Evolutionary conservation across 2,888 invertebrate species (phyloP), one percentile per base, ranked within the genome.

Genomic region (Drosophila flavopinicola): DNA sequence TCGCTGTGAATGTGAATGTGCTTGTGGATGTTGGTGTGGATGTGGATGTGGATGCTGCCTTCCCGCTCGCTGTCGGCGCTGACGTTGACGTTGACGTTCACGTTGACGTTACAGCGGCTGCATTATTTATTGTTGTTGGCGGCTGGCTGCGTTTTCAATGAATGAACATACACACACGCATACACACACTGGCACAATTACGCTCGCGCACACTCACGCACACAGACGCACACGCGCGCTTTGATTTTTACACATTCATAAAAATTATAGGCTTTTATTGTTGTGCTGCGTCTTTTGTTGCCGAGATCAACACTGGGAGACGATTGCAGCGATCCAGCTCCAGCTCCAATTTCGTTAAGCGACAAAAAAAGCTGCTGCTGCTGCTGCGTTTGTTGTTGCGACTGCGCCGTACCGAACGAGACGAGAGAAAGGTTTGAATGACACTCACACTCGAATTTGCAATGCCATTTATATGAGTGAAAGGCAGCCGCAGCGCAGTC

Each of bases 401-500:
- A 63, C 61, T 69, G 66, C 72, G 63, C 63, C 60, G 64, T 54
- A 68, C 69, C 79, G 56, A 30, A 58, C 72, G 42, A 66, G 51
- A 79, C 76, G 89, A 89, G 88, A 89, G 89, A 90, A 89, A 89
- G 89, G 89, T 90, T 88, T 88, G 87, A 91, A 91, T 91, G 91
- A 91, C 88, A 89, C 88, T 90, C 75, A 45, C 72, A 72, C 72
- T 72, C 89, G 90, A 90, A 89, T 90, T 82, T 90, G 88, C 89
- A 90, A 90, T 91, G 90, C 88, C 88, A 90, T 91, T 91, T 91
- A 91, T 89, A 89, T 91, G 83, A 91, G 91, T 91, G 90, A 91
- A 91, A 91, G 90, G 90, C 90, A 88, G 89, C 56, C 82, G 82
- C 87, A 59, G 77, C 74, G 77, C 75, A 45, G 66, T 32, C 9